Base-by-base conservation (phyloP, 2,888 invertebrate species). In the Proisotoma minuta region DNA sequence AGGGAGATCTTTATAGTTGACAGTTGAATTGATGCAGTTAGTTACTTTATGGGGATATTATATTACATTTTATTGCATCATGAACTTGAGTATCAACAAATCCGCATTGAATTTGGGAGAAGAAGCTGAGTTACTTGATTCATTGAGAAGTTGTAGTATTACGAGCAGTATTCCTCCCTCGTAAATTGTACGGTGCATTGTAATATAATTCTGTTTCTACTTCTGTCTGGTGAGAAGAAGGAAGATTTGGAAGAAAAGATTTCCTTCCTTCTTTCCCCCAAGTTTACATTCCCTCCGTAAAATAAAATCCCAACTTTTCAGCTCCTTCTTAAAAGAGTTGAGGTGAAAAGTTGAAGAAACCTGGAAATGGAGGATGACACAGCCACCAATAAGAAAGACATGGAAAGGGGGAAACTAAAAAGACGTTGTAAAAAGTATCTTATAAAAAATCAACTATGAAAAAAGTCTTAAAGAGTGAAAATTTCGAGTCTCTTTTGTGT, bases 291-390 rank as follows among this genome's bases (percentile, higher is more conserved):
- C 50, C 43, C 34, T 15, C 8, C 15, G 15, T 43, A 27, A 27
- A 54, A 54, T 20, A 54, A 54, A 3, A 22, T 54, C 39, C 22
- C 39, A 54, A 54, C 53, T 52, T 52, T 27, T 26, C 49, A 28
- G 28, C 52, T 54, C 22, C 20, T 54, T 54, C 34, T 22, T 8
- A 39, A 34, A 34, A 54, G 39, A 54, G 53, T 54, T 34, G 29
- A 54, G 53, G 53, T 54, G 53, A 54, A 54, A 54, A 54, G 53
- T 54, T 54, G 53, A 51, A 28, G 27, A 20, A 43, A 20, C 15
- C 43, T 51, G 51, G 51, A 51, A 27, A 27, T n/a, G 22, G 51
- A 51, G 28, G 50, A 50, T 12, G 34, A 34, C 10, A 15, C 34
- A 15, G 34, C 12, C 8, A 34, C 10, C 12, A 34, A 15, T 12